Evolutionary conservation across 2,888 invertebrate genomes (phyloP), one percentile per base, ranked within the genome.

Genomic region (Philhelius pedissequus): DNA sequence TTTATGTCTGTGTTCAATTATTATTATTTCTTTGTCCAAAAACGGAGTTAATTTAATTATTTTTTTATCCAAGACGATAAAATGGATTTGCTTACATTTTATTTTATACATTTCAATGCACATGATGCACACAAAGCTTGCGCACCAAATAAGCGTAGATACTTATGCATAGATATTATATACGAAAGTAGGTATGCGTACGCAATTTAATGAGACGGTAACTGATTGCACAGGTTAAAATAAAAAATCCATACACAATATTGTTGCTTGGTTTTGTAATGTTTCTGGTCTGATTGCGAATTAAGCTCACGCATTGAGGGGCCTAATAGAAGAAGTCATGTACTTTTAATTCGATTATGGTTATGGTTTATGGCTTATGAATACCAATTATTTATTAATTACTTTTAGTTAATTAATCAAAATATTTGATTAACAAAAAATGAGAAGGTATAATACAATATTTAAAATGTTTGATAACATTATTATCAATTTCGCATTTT

Each of bases 201-300:
- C 58, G 70, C 70, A 58, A 81, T 58, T 76, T 64, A 52, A 71
- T 76, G 81, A 81, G 76, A 66, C 76, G 81, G 76, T 71, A 71
- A 81, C 64, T 43, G 56, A 62, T 60, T 80, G 75, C 68, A 35
- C 32, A 62, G 43, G 68, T 25, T 18, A 30, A 68, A 75, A 54
- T 20, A 40, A 68, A 30, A n/a, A 32, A 32, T 27, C 32, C 3
- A 18, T 15, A 18, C 4, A 20, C n/a, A n/a, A n/a, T n/a, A 56
- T 13, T 54, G 8, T 54, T 54, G 8, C 45, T 38, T 32, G 22
- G 54, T 43, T 70, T 70, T 30, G 27, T 35, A 45, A 45, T 9
- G 35, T 70, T 80, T 80, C 56, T 75, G 75, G 75, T 75, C 70
- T 80, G 64, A 75, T 80, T 80, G 62, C 20, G 62, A 8, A 80